A percentile compares a stretch with the other conserved stretches of the same genome.
These are phyloP conservation scores for Steinernema feltiae DNA, from an alignment of 1,140 invertebrate genomes.

Conservation along the genomic window DNA sequence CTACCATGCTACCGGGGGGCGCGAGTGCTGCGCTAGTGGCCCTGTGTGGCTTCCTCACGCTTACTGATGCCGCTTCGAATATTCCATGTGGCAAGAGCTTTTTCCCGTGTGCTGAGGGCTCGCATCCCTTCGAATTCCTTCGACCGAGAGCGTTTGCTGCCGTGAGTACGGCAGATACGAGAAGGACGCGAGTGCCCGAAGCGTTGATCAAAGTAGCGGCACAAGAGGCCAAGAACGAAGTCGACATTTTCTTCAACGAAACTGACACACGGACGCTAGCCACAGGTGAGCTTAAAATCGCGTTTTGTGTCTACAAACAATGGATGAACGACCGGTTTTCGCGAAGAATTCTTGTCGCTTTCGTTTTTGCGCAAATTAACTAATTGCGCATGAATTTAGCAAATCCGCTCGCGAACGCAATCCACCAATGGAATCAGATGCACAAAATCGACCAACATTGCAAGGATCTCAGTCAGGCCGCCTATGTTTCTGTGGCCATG, in stretches of 20 bases:
- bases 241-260: not conserved
- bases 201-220: not conserved
- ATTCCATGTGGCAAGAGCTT: constrained; percentile 37
- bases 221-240: not conserved
- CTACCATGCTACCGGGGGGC: not conserved
- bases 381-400: constrained; percentile 12
- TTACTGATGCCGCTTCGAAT: too few species aligned
- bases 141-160: not conserved
- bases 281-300: not conserved
- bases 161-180: not conserved
- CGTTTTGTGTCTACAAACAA: not conserved
- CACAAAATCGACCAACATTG: constrained; percentile 28
- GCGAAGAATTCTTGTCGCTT: not conserved
- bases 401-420: constrained; percentile 21
- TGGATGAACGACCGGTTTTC: not conserved
- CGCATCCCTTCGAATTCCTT: not conserved
- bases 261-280: not conserved
- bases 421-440: constrained; percentile 30
- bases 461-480: constrained; percentile 27
- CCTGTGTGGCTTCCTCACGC: not conserved
- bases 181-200: not conserved
- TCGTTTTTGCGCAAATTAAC: constrained; percentile 3
- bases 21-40: not conserved
- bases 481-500: constrained; percentile 32
- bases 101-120: constrained; percentile 27